phyloP scores from a whole-genome alignment of 2,797 vertebrate species.

The Anguilla anguilla region DNA sequence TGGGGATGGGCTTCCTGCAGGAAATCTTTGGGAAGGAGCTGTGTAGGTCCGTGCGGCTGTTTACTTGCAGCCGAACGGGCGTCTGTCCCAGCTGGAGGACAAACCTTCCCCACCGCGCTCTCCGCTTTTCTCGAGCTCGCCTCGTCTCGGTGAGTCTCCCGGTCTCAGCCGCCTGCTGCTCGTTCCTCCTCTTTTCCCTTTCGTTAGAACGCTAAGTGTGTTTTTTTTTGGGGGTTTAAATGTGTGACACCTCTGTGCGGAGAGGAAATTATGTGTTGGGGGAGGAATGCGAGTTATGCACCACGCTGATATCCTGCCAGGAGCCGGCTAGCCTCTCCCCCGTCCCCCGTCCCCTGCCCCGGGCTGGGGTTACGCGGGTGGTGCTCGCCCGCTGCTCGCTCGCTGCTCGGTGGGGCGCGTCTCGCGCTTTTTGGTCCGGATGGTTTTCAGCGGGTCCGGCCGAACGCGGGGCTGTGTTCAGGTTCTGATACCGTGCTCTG shows the following conservation, averaged over 20 bases:
- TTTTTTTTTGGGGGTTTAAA: neutral
- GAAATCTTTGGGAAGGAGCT: conserved; percentile 55
- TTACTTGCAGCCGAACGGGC: conserved; percentile 29
- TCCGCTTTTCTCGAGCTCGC: neutral
- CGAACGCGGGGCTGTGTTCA: neutral
- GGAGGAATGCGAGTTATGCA: neutral
- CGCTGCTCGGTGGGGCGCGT: too few relatives aligned
- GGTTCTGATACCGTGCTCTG: too few relatives aligned
- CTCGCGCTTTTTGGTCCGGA: neutral
- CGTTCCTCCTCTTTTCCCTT: neutral
- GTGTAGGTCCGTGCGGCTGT: conserved; percentile 29
- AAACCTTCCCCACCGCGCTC: neutral
- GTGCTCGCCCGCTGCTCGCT: neutral
- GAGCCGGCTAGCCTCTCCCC: neutral
- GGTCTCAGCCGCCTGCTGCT: neutral
- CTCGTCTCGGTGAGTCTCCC: neutral
- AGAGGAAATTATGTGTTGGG: neutral
- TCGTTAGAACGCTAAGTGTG: neutral
- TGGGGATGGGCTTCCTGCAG: conserved; percentile 58
- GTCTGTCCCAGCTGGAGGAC: neutral
- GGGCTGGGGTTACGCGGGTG: neutral
- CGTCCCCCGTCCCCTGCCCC: neutral
- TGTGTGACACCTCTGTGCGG: neutral
- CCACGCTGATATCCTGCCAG: neutral
- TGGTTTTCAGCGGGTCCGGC: neutral